Evolutionary conservation across 1,140 invertebrate genomes (phyloP).

Genomic region (Dolichoris vasculosae): DNA sequence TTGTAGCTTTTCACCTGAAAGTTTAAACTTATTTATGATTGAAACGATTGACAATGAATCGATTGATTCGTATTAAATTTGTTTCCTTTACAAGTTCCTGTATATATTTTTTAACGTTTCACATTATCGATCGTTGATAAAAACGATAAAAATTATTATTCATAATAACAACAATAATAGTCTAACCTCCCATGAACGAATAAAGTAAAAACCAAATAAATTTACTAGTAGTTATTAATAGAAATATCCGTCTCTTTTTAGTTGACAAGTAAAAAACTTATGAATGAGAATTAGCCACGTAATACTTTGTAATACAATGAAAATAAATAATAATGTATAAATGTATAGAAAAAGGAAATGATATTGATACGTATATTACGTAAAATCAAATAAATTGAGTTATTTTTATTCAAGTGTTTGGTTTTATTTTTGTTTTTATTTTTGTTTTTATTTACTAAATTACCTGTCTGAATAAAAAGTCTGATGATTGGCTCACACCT

Average conservation of each 20-base stretch:
- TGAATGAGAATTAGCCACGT: neutral
- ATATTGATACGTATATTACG: too few relatives aligned
- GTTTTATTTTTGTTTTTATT: neutral
- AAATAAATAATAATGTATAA: too few relatives aligned
- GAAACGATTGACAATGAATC: neutral
- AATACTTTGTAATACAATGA: too few relatives aligned
- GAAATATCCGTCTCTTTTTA: neutral
- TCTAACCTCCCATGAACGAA: conserved; percentile 7
- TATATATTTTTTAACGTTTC: neutral
- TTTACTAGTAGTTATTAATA: too few relatives aligned
- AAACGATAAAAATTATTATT: neutral
- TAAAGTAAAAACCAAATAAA: neutral
- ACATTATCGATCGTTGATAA: conserved; percentile 28
- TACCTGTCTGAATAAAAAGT: conserved; percentile 53
- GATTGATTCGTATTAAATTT: neutral
- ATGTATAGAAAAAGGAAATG: too few relatives aligned
- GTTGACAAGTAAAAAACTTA: neutral
- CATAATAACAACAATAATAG: neutral
- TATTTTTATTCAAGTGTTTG: too few relatives aligned
- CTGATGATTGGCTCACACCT: conserved; percentile 15
- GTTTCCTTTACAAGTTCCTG: neutral
- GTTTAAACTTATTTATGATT: neutral
- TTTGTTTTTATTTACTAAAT: neutral
- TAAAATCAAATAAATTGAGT: too few relatives aligned
- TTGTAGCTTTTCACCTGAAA: too few relatives aligned